A percentile compares a stretch with the other conserved stretches of the same genome.
Conservation (phyloP, 1,140 invertebrate genomes). For the Aphelenchoides besseyi region DNA sequence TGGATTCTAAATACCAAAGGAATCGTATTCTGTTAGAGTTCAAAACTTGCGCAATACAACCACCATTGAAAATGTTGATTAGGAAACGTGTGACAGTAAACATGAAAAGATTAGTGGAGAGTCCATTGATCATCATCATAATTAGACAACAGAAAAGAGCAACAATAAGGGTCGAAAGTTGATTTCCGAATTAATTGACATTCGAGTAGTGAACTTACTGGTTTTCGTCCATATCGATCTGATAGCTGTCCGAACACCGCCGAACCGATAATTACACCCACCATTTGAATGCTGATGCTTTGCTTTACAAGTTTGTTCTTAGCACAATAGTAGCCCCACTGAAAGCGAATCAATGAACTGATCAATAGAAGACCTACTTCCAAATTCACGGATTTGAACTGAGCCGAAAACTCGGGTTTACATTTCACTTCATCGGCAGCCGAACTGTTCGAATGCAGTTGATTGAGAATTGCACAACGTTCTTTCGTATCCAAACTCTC, state of each 20-base stretch:
- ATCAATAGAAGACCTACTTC: background rate
- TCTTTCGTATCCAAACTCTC: slow-evolving; percentile 21
- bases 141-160: slow-evolving; percentile 26
- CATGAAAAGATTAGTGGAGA: slow-evolving; percentile 30
- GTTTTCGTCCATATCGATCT: slow-evolving; percentile 26
- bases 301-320: slow-evolving; percentile 11
- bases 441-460: background rate
- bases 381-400: slow-evolving; percentile 25
- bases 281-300: slow-evolving; percentile 17
- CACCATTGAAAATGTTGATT: slow-evolving; percentile 46
- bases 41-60: slow-evolving; percentile 32
- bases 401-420: slow-evolving; percentile 8
- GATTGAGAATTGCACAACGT: slow-evolving; percentile 20
- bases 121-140: slow-evolving; percentile 34
- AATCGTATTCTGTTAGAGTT: background rate
- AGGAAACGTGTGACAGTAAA: slow-evolving; percentile 45
- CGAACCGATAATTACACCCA: slow-evolving; percentile 25
- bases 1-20: slow-evolving; percentile 21
- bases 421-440: slow-evolving; percentile 4
- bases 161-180: slow-evolving; percentile 36
- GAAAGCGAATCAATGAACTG: background rate
- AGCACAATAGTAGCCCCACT: slow-evolving; percentile 13
- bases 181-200: background rate
- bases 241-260: slow-evolving; percentile 15
- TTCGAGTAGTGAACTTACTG: slow-evolving; percentile 5